Base-by-base conservation (phyloP, 2,113 vertebrate genomes). In the Ammodytes marinus region DNA sequence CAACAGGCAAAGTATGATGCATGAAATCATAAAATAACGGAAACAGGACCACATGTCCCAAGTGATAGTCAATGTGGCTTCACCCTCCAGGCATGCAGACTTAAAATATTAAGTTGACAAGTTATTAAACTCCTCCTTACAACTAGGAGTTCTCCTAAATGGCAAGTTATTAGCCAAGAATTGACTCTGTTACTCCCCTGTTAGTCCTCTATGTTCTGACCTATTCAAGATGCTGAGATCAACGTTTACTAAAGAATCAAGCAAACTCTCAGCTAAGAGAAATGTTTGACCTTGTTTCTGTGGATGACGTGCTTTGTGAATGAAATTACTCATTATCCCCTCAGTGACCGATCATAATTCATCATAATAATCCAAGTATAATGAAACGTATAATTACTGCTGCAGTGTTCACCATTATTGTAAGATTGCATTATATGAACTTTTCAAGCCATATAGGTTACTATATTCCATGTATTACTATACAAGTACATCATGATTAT, bases 161-260 rank as follows among this genome's bases (percentile, higher is more conserved):
- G 69, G 68, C 64, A 78, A 69, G 19, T 66, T 79, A 19, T 49
- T 54, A 12, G 37, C 58, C 14, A 19, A 78, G 70, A 84, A 17
- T 50, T 78, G 37, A 50, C 39, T 68, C 35, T 72, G 74, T 78
- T 80, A 73, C 84, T 54, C 68, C 63, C 61, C 45, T 15, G 50
- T 83, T 79, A 84, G 67, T 69, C 74, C 64, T 84, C 74, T 39
- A 76, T 68, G 57, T 79, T 74, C n/a, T 79, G 81, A 85, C 82
- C 85, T 73, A 88, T 79, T 81, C 43, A 66, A 58, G 12, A 79
- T 82, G 85, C 73, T 79, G 58, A 88, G 75, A 76, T 83, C 83
- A 69, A 79, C 63, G 59, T 75, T 77, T 70, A 74, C 27, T 35
- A 12, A 8, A 4, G 49, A 69, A 37, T n/a, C 54, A 70, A 77